Conservation (phyloP, 2,797 vertebrate species). For the Bovichtus diacanthus region DNA sequence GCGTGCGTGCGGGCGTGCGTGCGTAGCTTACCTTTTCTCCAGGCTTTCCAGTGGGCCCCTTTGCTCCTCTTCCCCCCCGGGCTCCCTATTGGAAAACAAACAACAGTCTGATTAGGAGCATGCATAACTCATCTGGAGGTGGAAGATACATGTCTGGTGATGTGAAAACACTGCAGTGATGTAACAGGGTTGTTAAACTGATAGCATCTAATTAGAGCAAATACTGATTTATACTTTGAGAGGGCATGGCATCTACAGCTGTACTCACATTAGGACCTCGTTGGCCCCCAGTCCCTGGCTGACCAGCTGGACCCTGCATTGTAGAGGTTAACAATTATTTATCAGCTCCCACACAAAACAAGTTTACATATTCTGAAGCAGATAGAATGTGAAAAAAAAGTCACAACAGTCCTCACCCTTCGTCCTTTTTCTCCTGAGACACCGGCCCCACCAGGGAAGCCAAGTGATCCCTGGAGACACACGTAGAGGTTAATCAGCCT, state of each 20-base stretch:
- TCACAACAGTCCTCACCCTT: slow-evolving; percentile 84
- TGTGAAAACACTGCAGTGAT: slow-evolving; percentile 43
- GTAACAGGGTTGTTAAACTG: slow-evolving; percentile 30
- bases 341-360: slow-evolving; percentile 1
- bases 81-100: slow-evolving; percentile 84
- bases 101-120: slow-evolving; percentile 64
- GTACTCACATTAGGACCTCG: slow-evolving; percentile 90
- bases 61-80: slow-evolving; percentile 90
- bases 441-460: slow-evolving; percentile 88
- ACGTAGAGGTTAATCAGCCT: slow-evolving; percentile 80
- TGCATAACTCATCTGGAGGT: slow-evolving; percentile 44
- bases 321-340: slow-evolving; percentile 46
- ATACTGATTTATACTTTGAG: slow-evolving; percentile 5
- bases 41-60: slow-evolving; percentile 90
- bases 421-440: slow-evolving; percentile 92
- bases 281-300: slow-evolving; percentile 87
- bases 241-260: neutral
- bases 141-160: slow-evolving; percentile 43
- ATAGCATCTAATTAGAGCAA: slow-evolving; percentile 38
- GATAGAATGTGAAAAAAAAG: slow-evolving; percentile 26
- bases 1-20: slow-evolving; percentile 2
- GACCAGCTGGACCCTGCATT: slow-evolving; percentile 90
- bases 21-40: slow-evolving; percentile 88
- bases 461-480: slow-evolving; percentile 88
- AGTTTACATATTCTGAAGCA: slow-evolving; percentile 14